Percentiles rank a stretch among this genome's conserved stretches.
These are phyloP conservation scores for Catharus fuscescens DNA, from an alignment of 2,113 vertebrate species.

Conservation along the genomic window DNA sequence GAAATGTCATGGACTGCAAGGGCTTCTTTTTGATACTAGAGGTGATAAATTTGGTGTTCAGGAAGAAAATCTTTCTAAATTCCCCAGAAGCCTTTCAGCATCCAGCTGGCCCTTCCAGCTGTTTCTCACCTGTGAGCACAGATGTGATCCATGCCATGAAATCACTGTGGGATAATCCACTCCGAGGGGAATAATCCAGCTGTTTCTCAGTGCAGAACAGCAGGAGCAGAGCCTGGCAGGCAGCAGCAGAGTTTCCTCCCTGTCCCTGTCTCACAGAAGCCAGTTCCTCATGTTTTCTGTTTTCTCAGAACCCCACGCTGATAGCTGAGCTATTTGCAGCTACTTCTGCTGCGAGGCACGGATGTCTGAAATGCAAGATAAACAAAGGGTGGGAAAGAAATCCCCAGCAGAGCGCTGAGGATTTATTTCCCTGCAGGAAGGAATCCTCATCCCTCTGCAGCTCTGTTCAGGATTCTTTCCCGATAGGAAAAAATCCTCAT, in stretches of 20 bases:
- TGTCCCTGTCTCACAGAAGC: neutral
- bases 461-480: neutral
- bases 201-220: rapidly evolving
- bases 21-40: neutral
- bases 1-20: too few species aligned
- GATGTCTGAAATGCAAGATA: neutral
- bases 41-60: neutral
- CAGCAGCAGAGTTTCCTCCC: neutral
- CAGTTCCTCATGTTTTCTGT: slow-evolving; percentile 5
- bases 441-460: too few species aligned
- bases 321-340: slow-evolving; percentile 11
- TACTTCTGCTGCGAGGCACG: slow-evolving; percentile 18
- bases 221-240: neutral
- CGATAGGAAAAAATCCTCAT: too few species aligned
- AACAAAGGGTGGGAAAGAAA: neutral
- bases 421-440: too few species aligned
- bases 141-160: rapidly evolving
- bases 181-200: rapidly evolving
- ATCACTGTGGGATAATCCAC: neutral
- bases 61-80: neutral
- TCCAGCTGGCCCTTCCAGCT: neutral
- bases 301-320: neutral
- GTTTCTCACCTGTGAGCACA: rapidly evolving
- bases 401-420: neutral
- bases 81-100: neutral